Evolutionary conservation across 2,797 vertebrate genomes (phyloP).

Genomic region (Danio jaintianensis): DNA sequence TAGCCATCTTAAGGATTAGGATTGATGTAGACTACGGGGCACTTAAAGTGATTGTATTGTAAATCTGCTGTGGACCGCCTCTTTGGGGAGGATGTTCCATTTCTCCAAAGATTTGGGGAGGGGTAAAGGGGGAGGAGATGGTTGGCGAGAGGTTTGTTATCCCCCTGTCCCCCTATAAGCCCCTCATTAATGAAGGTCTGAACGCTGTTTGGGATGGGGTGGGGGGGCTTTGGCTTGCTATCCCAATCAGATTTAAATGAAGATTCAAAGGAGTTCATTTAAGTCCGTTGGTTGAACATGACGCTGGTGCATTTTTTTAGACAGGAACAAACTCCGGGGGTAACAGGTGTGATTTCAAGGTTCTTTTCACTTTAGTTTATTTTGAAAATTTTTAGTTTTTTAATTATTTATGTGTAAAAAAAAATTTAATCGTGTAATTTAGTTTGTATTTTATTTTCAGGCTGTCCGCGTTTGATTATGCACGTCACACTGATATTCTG

Average conservation of each 20-base stretch:
- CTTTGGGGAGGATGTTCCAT: slow-evolving; percentile 76
- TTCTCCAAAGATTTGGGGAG: slow-evolving; percentile 76
- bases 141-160: slow-evolving; percentile 73
- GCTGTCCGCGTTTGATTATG: slow-evolving; percentile 1
- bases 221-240: slow-evolving; percentile 68
- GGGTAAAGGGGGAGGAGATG: slow-evolving; percentile 69
- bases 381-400: slow-evolving; percentile 49
- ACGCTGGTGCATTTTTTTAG: slow-evolving; percentile 78
- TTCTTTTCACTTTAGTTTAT: slow-evolving; percentile 51
- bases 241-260: slow-evolving; percentile 69
- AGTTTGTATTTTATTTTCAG: background rate
- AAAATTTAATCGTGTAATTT: slow-evolving; percentile 46
- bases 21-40: slow-evolving; percentile 99
- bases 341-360: slow-evolving; percentile 81
- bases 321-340: slow-evolving; percentile 73
- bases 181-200: slow-evolving; percentile 84
- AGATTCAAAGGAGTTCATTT: slow-evolving; percentile 83
- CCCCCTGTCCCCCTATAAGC: slow-evolving; percentile 81
- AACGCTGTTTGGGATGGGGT: slow-evolving; percentile 71
- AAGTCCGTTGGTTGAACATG: slow-evolving; percentile 77
- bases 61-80: slow-evolving; percentile 86
- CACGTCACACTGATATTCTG: slow-evolving; percentile 65
- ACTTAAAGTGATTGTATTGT: slow-evolving; percentile 99
- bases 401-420: slow-evolving; percentile 19
- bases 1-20: slow-evolving; percentile 99